Base-by-base conservation (phyloP, 2,797 vertebrate genomes). In the Coracias cyanogaster region DNA sequence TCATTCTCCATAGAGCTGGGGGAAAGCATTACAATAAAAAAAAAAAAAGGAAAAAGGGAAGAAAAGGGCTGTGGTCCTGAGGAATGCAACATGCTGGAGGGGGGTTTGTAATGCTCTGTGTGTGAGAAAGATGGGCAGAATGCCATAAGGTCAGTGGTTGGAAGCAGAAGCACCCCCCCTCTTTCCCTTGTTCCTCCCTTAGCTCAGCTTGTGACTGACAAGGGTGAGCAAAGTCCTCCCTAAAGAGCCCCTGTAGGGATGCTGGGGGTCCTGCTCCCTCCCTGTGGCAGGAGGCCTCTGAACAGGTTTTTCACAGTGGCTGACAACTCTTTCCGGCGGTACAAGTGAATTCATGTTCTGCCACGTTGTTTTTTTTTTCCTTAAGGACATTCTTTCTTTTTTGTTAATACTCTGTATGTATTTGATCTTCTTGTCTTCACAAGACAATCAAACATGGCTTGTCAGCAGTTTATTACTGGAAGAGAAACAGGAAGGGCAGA, bases 391-490 rank as follows among this genome's bases (percentile, higher is more conserved):
- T 49, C 66, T 87, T 76, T 55, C 76, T 35, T 86, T 82, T 92
- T 78, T 90, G 72, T 91, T 95, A 90, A 86, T 95, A 83, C 82
- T 79, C 24, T 4, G 57, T 86, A 65, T 25, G 65, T 88, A 69
- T 94, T 96, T 93, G 93, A 91, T 95, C 85, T 62, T 80, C 52
- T 83, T 1, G 5, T 57, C 65, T 94, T 74, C 80, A 83, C 57
- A 37, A 86, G 90, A 18, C 82, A 91, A 91, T 91, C 76, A 83
- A 81, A 81, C 57, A 1, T 16, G n/a, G 54, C 31, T 96, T 91
- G 90, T 82, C 94, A 94, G 91, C 72, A 65, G 77, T 88, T 86
- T 88, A n/a, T 57, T 88, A 94, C 37, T 3, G 11, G 71, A 83
- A 78, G 57, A 85, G 76, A 70, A 95, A 43, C 41, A 69, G 31